These are phyloP conservation scores for Liasis olivaceus DNA, from an alignment of 2,797 vertebrate genomes.

Conservation along the genomic window DNA sequence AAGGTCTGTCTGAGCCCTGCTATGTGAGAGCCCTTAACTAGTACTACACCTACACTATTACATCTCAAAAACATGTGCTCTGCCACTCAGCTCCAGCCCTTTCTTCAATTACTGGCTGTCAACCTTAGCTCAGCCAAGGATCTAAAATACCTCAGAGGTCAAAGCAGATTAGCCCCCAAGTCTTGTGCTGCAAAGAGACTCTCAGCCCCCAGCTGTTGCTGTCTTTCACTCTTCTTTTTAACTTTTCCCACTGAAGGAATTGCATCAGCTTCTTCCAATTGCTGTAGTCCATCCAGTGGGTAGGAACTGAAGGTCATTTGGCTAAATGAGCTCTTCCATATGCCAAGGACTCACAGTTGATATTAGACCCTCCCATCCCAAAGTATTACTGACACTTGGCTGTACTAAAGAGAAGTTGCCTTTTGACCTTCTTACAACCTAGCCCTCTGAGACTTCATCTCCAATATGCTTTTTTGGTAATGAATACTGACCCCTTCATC, in stretches of 20 bases:
- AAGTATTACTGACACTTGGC: not conserved
- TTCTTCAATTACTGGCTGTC: constrained; percentile 21
- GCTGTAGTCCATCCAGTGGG: not conserved
- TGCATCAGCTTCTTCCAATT: not conserved
- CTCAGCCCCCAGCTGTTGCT: not conserved
- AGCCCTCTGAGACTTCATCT: not conserved
- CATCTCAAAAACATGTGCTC: not conserved
- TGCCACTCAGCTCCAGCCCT: not conserved
- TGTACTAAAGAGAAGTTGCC: not conserved
- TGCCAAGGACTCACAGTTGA: not conserved
- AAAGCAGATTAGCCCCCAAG: not conserved
- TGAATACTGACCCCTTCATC: not conserved
- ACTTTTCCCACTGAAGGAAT: not conserved
- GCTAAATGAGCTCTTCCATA: not conserved
- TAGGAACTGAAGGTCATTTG: not conserved
- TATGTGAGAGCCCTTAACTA: not conserved
- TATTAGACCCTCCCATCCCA: not conserved
- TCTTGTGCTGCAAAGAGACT: not conserved
- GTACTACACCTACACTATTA: not conserved
- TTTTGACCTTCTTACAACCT: not conserved
- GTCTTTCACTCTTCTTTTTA: not conserved
- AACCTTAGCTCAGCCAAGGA: constrained; percentile 8
- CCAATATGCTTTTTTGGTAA: not conserved
- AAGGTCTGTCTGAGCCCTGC: not conserved
- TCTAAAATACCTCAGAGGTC: constrained; percentile 14